A percentile compares a stretch with the other conserved stretches of the same genome.
Evolutionary conservation across 1,140 invertebrate genomes (phyloP).

Genomic region (Antheraea pernyi): DNA sequence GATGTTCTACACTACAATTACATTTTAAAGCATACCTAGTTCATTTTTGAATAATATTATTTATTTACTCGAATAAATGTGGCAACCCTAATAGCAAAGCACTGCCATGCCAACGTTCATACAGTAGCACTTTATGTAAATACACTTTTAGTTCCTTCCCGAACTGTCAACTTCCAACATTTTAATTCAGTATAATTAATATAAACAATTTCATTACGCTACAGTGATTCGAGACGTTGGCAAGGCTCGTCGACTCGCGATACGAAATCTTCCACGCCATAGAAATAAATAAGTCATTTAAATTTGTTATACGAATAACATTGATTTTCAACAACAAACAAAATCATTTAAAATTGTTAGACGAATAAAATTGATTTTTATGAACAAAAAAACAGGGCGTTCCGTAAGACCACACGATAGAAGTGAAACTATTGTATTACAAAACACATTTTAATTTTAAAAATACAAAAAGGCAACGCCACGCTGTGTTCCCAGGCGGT

Average conservation of each 20-base stretch:
- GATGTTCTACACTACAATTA: no score
- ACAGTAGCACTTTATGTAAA: constrained; percentile 42
- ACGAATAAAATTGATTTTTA: no score
- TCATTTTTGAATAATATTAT: no score
- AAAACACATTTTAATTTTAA: no score
- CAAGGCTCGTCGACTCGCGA: constrained; percentile 31
- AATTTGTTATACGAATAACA: background rate
- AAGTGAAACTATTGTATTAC: no score
- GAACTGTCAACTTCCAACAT: constrained; percentile 19
- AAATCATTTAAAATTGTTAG: no score
- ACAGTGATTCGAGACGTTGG: constrained; percentile 60
- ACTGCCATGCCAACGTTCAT: constrained; percentile 62
- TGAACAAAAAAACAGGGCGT: no score
- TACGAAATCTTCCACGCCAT: background rate
- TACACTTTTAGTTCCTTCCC: constrained; percentile 63
- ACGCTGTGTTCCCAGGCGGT: no score
- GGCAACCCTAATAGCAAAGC: constrained; percentile 15
- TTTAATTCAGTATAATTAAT: constrained; percentile 14
- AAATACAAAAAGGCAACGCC: no score
- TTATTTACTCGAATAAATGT: no score
- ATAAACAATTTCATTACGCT: constrained; percentile 43
- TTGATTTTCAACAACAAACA: background rate
- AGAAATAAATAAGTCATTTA: background rate
- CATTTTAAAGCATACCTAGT: no score
- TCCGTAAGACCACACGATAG: no score